These are phyloP conservation scores for Polyergus mexicanus DNA, from an alignment of 1,140 invertebrate species.

Conservation along the genomic window DNA sequence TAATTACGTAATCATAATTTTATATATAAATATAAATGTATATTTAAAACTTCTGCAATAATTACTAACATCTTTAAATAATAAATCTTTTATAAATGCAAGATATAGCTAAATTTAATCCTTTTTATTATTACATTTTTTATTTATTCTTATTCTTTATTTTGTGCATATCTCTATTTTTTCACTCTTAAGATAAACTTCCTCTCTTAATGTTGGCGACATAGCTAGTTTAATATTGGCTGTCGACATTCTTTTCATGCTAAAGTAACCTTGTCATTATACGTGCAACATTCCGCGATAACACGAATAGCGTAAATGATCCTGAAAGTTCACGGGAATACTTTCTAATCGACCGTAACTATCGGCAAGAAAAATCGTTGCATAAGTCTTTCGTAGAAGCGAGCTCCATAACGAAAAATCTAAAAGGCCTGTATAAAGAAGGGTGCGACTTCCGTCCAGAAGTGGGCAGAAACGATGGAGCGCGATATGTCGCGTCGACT, in stretches of 20 bases:
- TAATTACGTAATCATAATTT: not conserved
- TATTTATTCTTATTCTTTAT: not conserved
- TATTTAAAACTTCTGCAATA: not conserved
- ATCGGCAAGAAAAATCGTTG: conserved; percentile 51
- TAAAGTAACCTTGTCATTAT: conserved; percentile 39
- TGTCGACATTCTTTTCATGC: not conserved
- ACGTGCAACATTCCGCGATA: conserved; percentile 25
- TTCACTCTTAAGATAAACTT: not conserved
- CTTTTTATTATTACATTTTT: not conserved
- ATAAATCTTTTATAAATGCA: not conserved
- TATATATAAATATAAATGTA: not conserved
- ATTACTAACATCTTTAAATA: not conserved
- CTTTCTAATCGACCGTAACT: conserved; percentile 50
- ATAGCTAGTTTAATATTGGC: not conserved
- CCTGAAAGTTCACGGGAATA: conserved; percentile 38
- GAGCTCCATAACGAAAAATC: conserved; percentile 42
- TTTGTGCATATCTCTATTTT: not conserved
- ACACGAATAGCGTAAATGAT: conserved; percentile 46
- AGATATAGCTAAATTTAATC: not conserved
- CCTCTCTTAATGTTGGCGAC: not conserved
- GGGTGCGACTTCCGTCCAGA: conserved; percentile 48
- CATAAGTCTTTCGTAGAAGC: conserved; percentile 52
- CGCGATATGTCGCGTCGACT: conserved; percentile 30
- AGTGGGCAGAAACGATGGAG: conserved; percentile 50
- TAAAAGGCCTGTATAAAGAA: conserved; percentile 48